Conservation (phyloP, 2,888 invertebrate genomes). For the Clistopyga incitator region DNA sequence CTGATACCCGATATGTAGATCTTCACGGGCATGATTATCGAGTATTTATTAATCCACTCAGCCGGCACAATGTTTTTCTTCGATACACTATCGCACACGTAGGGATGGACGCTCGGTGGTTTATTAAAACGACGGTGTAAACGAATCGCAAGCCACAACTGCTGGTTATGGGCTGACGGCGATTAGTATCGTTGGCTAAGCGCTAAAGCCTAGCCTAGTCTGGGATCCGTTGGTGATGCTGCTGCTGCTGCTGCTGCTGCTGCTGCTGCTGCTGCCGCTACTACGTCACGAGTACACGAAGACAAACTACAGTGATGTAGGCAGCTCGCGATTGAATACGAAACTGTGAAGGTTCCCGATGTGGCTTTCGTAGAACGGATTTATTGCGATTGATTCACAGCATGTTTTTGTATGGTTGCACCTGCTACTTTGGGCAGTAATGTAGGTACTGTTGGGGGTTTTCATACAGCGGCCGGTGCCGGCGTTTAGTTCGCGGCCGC, state of each 20-base stretch:
- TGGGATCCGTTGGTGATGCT: conserved; percentile 34
- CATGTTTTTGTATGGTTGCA: not conserved
- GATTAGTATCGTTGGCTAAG: conserved; percentile 50
- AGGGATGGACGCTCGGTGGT: conserved; percentile 57
- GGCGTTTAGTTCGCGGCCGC: not conserved
- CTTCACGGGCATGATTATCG: conserved; percentile 92
- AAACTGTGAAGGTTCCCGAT: conserved; percentile 18
- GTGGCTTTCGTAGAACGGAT: conserved; percentile 4
- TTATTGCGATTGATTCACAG: not conserved
- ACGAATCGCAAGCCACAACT: conserved; percentile 59
- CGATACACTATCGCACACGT: conserved; percentile 39
- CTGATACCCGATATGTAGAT: conserved; percentile 96
- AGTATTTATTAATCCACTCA: conserved; percentile 55
- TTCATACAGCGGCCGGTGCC: not conserved
- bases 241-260: conserved; percentile 48
- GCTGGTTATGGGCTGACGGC: conserved; percentile 70
- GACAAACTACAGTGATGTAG: conserved; percentile 17
- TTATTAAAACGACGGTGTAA: conserved; percentile 49
- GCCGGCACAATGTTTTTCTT: conserved; percentile 37
- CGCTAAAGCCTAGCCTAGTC: conserved; percentile 47
- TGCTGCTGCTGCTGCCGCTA: conserved; percentile 43
- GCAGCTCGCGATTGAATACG: not conserved
- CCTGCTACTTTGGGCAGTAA: not conserved
- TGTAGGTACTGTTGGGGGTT: not conserved
- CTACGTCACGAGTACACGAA: conserved; percentile 42